phyloP scores from a whole-genome alignment of 2,797 vertebrate species.

The Percopsis omiscomaycus region DNA sequence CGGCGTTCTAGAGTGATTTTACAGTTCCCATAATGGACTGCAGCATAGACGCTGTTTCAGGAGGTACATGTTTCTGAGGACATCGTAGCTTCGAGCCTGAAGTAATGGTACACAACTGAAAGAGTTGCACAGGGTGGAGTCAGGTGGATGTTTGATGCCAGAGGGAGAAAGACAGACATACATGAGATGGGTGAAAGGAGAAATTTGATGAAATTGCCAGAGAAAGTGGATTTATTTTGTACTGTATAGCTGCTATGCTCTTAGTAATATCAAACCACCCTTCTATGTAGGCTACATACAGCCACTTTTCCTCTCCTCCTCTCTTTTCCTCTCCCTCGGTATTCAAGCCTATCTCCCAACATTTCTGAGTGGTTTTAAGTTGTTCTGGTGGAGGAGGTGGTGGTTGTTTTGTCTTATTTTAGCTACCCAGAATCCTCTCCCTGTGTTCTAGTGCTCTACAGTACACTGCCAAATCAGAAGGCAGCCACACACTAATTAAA shows the following conservation, averaged over 20 bases:
- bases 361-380: conserved; percentile 63
- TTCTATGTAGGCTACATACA: too few relatives aligned
- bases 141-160: not conserved
- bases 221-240: conserved; percentile 16
- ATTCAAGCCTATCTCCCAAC: conserved; percentile 53
- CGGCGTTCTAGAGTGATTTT: not conserved
- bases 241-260: not conserved
- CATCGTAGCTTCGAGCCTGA: conserved; percentile 32
- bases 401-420: conserved; percentile 67
- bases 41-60: conserved; percentile 11
- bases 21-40: conserved; percentile 16
- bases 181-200: not conserved
- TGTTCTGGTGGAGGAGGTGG: conserved; percentile 51
- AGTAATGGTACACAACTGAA: conserved; percentile 36
- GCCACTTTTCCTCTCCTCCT: conserved; percentile 1
- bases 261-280: not conserved
- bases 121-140: not conserved
- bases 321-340: conserved; percentile 14
- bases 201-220: conserved; percentile 8
- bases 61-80: conserved; percentile 39
- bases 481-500: conserved; percentile 11
- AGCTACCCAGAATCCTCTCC: conserved; percentile 54
- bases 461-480: conserved; percentile 43
- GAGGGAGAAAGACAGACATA: not conserved
- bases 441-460: conserved; percentile 24